A percentile compares a stretch with the other conserved stretches of the same genome.
Conservation (phyloP, 1,140 invertebrate species). For the Drosophila kanapiae region DNA sequence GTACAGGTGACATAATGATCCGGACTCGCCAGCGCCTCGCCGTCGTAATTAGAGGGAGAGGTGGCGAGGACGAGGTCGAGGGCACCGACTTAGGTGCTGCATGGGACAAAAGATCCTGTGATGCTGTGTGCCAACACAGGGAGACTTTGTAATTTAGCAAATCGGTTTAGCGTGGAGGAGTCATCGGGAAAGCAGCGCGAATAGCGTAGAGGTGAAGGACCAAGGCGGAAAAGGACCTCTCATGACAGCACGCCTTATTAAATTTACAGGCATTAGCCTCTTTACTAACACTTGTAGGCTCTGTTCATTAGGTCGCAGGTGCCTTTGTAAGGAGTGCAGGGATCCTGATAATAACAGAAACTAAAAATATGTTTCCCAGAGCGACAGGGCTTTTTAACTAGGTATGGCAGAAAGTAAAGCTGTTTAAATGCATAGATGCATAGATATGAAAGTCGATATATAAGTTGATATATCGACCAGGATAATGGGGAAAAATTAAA, state of each 20-base stretch:
- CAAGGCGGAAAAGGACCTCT: constrained; percentile 16
- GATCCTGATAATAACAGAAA: not conserved
- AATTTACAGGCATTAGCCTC: constrained; percentile 59
- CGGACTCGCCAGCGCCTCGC: constrained; percentile 48
- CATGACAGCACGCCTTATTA: constrained; percentile 55
- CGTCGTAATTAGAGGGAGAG: constrained; percentile 60
- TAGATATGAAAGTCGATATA: too few relatives aligned
- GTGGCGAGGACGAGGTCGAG: not conserved
- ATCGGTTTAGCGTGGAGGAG: constrained; percentile 65
- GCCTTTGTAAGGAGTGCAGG: not conserved
- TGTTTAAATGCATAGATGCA: too few relatives aligned
- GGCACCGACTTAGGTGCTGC: constrained; percentile 12
- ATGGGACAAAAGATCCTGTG: constrained; percentile 39
- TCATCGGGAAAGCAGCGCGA: constrained; percentile 27
- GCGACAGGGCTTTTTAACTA: too few relatives aligned
- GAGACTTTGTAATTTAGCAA: constrained; percentile 73
- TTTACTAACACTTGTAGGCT: constrained; percentile 42
- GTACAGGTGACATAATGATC: constrained; percentile 78
- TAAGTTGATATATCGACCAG: too few relatives aligned
- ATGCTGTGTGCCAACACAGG: constrained; percentile 9
- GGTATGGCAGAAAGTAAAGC: too few relatives aligned
- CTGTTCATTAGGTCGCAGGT: constrained; percentile 8
- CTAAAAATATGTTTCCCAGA: too few relatives aligned
- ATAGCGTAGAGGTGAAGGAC: too few relatives aligned
- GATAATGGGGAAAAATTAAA: too few relatives aligned